Percentiles rank a stretch among this genome's conserved stretches.
Conservation (phyloP, 2,113 vertebrate genomes). For the Limnothrissa miodon region DNA sequence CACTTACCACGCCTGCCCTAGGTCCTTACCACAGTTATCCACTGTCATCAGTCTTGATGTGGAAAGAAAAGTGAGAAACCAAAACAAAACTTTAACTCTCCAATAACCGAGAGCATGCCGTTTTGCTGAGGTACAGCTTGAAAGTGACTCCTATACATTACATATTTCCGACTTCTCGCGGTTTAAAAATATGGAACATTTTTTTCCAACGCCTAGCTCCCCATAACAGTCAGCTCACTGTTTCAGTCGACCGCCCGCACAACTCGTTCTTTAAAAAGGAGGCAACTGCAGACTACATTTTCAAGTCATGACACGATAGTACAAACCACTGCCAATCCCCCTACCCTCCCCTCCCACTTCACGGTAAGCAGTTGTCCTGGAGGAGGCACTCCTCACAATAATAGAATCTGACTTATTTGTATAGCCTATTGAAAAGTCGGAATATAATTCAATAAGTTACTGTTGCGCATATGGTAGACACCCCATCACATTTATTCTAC, state of each 20-base stretch:
- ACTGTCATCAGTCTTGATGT: slow-evolving; percentile 60
- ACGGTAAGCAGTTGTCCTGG: slow-evolving; percentile 29
- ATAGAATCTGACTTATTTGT: neutral
- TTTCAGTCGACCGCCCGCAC: slow-evolving; percentile 39
- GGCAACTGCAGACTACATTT: slow-evolving; percentile 38
- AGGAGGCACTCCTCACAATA: slow-evolving; percentile 1
- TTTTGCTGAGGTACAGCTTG: slow-evolving; percentile 13
- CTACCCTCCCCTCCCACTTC: slow-evolving; percentile 35
- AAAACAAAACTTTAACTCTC: slow-evolving; percentile 19
- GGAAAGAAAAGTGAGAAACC: neutral
- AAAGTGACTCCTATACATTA: neutral
- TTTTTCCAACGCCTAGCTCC: slow-evolving; percentile 38
- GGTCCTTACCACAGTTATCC: slow-evolving; percentile 51
- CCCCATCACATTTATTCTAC: no score
- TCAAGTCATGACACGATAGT: slow-evolving; percentile 43
- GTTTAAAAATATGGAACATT: slow-evolving; percentile 43
- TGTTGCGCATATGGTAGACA: no score
- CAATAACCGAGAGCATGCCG: neutral
- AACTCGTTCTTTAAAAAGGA: slow-evolving; percentile 31
- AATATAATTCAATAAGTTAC: neutral
- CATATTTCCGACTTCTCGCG: slow-evolving; percentile 32
- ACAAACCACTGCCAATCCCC: slow-evolving; percentile 49
- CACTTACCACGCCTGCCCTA: slow-evolving; percentile 60
- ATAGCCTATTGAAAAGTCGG: neutral
- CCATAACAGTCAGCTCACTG: slow-evolving; percentile 51